A percentile compares a stretch with the other conserved stretches of the same genome.
These are phyloP conservation scores for Montipora foliosa DNA, from an alignment of 64 coral and sea anemone genomes.

Conservation along the genomic window DNA sequence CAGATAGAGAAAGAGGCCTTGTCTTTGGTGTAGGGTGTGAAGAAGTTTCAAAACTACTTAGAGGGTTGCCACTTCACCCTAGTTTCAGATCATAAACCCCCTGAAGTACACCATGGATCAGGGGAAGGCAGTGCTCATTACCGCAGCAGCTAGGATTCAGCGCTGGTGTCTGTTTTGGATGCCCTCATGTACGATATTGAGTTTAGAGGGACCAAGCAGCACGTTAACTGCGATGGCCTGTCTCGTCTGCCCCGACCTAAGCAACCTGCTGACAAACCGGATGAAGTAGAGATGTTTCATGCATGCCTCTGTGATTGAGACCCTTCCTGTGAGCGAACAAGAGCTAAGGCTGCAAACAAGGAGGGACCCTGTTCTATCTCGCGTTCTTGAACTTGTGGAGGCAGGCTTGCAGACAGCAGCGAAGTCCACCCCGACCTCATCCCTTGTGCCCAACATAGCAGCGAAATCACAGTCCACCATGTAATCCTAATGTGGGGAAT, in stretches of 20 bases:
- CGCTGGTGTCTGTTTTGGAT: slow-evolving; percentile 61
- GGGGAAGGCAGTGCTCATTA: slow-evolving; percentile 54
- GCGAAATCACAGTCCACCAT: neutral
- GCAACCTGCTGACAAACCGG: neutral
- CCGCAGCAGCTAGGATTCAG: slow-evolving; percentile 42
- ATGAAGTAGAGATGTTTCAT: slow-evolving; percentile 22
- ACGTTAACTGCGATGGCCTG: slow-evolving; percentile 51
- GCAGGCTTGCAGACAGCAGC: slow-evolving; percentile 1
- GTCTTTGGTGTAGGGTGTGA: slow-evolving; percentile 16
- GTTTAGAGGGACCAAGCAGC: slow-evolving; percentile 42
- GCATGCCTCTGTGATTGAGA: slow-evolving; percentile 18
- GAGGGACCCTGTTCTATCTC: slow-evolving; percentile 58
- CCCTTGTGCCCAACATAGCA: slow-evolving; percentile 22
- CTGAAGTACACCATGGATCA: slow-evolving; percentile 74
- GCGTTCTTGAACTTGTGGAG: slow-evolving; percentile 36
- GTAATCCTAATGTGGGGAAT: slow-evolving; percentile 44
- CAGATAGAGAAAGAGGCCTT: slow-evolving; percentile 49
- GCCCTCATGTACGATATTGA: slow-evolving; percentile 39
- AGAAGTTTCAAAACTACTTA: slow-evolving; percentile 67
- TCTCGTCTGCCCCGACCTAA: slow-evolving; percentile 1
- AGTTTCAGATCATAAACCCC: slow-evolving; percentile 56
- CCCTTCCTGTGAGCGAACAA: slow-evolving; percentile 47
- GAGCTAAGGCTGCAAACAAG: slow-evolving; percentile 32
- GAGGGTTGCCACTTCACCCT: slow-evolving; percentile 47
- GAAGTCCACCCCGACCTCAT: neutral